These are phyloP conservation scores for Eristalis tenax DNA, from an alignment of 2,888 invertebrate species.

Conservation along the genomic window DNA sequence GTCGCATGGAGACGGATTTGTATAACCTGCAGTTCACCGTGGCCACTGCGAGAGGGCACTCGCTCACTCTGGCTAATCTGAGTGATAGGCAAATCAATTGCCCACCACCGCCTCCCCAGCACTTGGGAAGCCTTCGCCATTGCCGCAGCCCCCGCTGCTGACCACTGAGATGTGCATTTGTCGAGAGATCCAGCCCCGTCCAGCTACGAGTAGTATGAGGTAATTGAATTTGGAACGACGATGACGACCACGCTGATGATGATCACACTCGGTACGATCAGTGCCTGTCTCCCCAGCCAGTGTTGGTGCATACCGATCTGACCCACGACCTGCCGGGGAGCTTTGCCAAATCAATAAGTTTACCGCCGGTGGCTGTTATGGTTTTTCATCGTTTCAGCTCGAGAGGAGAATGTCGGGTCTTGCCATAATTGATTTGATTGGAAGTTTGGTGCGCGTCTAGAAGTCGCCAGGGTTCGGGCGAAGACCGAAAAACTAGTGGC, in stretches of 20 bases:
- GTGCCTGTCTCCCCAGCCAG: neutral
- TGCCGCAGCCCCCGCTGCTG: slow-evolving; percentile 52
- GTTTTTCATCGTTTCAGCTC: neutral
- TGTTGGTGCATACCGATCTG: slow-evolving; percentile 60
- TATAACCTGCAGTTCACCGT: slow-evolving; percentile 64
- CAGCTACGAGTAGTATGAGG: slow-evolving; percentile 27
- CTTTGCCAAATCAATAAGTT: slow-evolving; percentile 67
- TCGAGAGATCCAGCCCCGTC: neutral
- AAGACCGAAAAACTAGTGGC: slow-evolving; percentile 10
- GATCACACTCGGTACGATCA: slow-evolving; percentile 54
- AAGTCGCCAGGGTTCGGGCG: slow-evolving; percentile 56
- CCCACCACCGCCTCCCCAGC: neutral
- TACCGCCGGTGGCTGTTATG: slow-evolving; percentile 64
- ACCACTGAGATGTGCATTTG: slow-evolving; percentile 4
- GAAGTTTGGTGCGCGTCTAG: slow-evolving; percentile 58
- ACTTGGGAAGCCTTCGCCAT: slow-evolving; percentile 32
- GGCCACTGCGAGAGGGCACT: slow-evolving; percentile 56
- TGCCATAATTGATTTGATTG: slow-evolving; percentile 67
- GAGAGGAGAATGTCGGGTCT: slow-evolving; percentile 46
- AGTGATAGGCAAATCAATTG: slow-evolving; percentile 53
- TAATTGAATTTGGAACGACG: slow-evolving; percentile 68
- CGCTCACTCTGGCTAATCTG: slow-evolving; percentile 46
- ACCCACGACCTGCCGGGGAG: slow-evolving; percentile 66
- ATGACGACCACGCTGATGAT: slow-evolving; percentile 47
- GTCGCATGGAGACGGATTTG: slow-evolving; percentile 51